phyloP scores from a whole-genome alignment of 2,113 vertebrate species.

The Lophius piscatorius region DNA sequence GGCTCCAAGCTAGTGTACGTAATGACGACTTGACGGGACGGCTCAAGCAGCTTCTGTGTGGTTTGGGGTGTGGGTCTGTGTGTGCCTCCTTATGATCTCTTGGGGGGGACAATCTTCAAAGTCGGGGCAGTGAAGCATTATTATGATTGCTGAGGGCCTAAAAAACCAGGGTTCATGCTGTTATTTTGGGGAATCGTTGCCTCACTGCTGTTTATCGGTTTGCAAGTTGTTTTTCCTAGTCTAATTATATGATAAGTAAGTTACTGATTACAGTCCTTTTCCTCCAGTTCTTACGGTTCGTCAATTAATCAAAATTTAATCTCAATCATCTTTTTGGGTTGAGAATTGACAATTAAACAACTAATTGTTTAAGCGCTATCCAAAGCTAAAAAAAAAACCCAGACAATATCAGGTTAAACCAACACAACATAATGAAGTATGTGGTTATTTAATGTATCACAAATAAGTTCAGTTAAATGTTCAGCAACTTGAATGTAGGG shows the following conservation, averaged over 20 bases:
- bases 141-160: slow-evolving; percentile 39
- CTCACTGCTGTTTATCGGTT: slow-evolving; percentile 10
- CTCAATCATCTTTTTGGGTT: too few relatives aligned
- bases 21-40: slow-evolving; percentile 54
- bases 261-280: too few relatives aligned
- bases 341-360: too few relatives aligned
- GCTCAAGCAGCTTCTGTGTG: slow-evolving; percentile 23
- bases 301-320: too few relatives aligned
- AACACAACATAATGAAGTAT: too few relatives aligned
- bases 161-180: slow-evolving; percentile 7
- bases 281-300: too few relatives aligned
- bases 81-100: slow-evolving; percentile 15
- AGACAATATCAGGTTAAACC: not conserved
- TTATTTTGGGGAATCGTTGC: slow-evolving; percentile 4
- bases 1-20: slow-evolving; percentile 32
- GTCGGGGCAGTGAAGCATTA: slow-evolving; percentile 39
- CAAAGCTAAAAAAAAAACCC: too few relatives aligned
- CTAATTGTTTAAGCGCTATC: too few relatives aligned
- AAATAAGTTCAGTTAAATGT: slow-evolving; percentile 8
- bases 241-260: too few relatives aligned
- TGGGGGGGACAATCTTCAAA: slow-evolving; percentile 32
- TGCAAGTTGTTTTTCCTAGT: too few relatives aligned
- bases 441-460: not conserved
- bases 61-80: not conserved
- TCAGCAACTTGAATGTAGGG: slow-evolving; percentile 3